phyloP scores from a whole-genome alignment of 2,797 vertebrate species.

The Acanthornis magna region DNA sequence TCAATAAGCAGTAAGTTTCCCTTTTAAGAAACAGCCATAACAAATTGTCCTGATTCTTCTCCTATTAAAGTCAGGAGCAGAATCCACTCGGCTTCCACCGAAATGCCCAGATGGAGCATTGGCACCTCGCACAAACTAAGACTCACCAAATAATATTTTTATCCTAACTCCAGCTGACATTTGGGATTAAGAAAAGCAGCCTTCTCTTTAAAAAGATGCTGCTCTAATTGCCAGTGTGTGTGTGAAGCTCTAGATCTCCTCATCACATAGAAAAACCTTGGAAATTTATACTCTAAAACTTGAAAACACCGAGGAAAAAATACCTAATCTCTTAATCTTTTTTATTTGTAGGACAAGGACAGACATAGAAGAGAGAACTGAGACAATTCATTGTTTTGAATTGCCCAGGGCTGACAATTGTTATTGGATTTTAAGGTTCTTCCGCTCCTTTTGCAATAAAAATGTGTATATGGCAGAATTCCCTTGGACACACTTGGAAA shows the following conservation, averaged over 20 bases:
- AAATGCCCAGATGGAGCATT: background rate
- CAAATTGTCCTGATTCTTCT: conserved; percentile 20
- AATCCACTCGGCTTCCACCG: accelerated
- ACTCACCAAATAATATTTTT: background rate
- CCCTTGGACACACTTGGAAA: background rate
- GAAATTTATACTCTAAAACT: background rate
- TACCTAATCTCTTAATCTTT: background rate
- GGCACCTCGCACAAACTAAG: background rate
- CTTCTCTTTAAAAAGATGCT: background rate
- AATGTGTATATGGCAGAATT: background rate
- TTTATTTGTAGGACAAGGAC: background rate
- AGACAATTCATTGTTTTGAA: background rate
- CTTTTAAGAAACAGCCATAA: conserved; percentile 42
- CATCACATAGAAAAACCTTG: background rate
- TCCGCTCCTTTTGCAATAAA: background rate
- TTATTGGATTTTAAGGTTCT: conserved; percentile 5
- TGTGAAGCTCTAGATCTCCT: background rate
- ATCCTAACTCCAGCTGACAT: background rate
- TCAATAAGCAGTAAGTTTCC: conserved; percentile 40
- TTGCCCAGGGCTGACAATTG: background rate
- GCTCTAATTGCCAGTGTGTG: background rate
- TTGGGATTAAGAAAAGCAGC: background rate
- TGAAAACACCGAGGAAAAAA: background rate
- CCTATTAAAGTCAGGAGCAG: conserved; percentile 55
- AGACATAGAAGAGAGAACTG: background rate